Evolutionary conservation across 2,888 invertebrate genomes (phyloP).

Genomic region (Agonopterix alstromeriana): DNA sequence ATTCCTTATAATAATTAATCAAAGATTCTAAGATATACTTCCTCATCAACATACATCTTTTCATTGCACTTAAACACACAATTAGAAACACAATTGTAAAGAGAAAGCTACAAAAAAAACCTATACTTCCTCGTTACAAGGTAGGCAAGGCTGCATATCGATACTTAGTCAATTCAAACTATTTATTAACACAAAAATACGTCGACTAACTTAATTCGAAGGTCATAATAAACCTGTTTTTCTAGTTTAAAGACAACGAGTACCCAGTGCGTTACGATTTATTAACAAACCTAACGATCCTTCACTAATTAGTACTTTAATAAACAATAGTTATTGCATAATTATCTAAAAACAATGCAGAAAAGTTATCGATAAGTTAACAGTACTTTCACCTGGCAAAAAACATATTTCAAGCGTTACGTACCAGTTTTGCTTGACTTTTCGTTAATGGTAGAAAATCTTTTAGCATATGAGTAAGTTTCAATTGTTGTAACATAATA

Average conservation of each 20-base stretch:
- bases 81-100: too few relatives aligned
- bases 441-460: conserved; percentile 36
- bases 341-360: background rate
- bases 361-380: conserved; percentile 2
- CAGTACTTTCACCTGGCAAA: conserved; percentile 51
- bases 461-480: conserved; percentile 29
- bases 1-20: too few relatives aligned
- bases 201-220: background rate
- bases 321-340: background rate
- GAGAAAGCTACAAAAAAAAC: too few relatives aligned
- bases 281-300: background rate
- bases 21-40: too few relatives aligned
- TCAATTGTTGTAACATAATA: conserved; percentile 37
- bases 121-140: too few relatives aligned
- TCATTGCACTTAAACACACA: too few relatives aligned
- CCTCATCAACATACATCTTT: too few relatives aligned
- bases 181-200: too few relatives aligned
- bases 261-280: conserved; percentile 1
- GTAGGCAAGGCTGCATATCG: too few relatives aligned
- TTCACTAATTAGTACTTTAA: background rate
- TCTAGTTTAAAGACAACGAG: background rate
- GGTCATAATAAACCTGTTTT: conserved; percentile 6
- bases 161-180: too few relatives aligned
- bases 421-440: conserved; percentile 33
- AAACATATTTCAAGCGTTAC: conserved; percentile 27